phyloP scores from a whole-genome alignment of 2,113 vertebrate genomes.

The Syngnathoides biaculeatus region DNA sequence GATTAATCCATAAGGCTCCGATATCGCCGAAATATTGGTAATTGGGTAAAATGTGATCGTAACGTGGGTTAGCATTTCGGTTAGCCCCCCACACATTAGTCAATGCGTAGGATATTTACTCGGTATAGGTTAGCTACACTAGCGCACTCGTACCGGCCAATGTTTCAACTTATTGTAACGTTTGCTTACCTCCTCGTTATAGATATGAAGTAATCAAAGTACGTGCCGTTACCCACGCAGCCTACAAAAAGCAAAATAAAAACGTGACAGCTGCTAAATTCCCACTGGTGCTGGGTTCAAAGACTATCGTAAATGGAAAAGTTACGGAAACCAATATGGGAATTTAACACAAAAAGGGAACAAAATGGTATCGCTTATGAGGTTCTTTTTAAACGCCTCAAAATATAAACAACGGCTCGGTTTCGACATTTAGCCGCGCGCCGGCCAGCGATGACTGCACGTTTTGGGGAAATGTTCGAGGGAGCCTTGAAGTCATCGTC shows the following conservation, averaged over 20 bases:
- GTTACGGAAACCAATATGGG: background rate
- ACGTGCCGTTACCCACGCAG: conserved; percentile 22
- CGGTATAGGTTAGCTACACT: background rate
- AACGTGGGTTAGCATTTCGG: conserved; percentile 27
- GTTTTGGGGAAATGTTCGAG: background rate
- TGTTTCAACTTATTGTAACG: background rate
- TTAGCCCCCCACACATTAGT: conserved; percentile 24
- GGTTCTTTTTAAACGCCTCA: background rate
- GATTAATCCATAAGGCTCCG: background rate
- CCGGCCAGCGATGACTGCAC: background rate
- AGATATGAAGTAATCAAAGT: background rate
- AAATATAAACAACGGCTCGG: background rate
- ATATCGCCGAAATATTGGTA: background rate
- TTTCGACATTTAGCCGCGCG: background rate
- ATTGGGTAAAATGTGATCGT: background rate
- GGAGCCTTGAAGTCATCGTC: background rate
- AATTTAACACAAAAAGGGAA: background rate
- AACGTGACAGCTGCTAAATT: conserved; percentile 55
- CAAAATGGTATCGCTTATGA: background rate
- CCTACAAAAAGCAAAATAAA: background rate
- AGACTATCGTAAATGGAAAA: background rate
- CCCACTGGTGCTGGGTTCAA: conserved; percentile 37
- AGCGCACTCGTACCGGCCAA: background rate
- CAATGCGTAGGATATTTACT: background rate
- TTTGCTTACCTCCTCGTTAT: conserved; percentile 30